Evolutionary conservation across 1,140 invertebrate species (phyloP).

Genomic region (Tachypleus tridentatus): DNA sequence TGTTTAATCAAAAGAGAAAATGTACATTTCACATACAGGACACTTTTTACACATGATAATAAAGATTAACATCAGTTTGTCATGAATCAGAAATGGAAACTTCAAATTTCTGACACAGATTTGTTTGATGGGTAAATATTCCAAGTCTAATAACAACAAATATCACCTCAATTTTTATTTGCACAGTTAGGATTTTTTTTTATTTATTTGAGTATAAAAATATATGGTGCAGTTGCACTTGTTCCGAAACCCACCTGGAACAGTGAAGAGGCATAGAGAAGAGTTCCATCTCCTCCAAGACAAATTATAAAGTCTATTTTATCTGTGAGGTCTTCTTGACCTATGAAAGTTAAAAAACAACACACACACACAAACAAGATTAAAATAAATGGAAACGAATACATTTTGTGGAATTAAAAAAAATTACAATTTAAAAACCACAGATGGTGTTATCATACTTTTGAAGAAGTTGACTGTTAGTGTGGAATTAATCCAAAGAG

Average conservation of each 20-base stretch:
- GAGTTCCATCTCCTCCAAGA: constrained; percentile 88
- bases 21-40: no score
- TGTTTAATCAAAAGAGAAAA: no score
- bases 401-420: constrained; percentile 1
- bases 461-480: neutral
- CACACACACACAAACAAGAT: no score
- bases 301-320: constrained; percentile 96
- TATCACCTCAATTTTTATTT: no score
- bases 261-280: constrained; percentile 84
- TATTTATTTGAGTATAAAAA: constrained; percentile 5
- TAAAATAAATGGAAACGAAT: constrained; percentile 6
- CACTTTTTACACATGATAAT: no score
- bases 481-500: no score
- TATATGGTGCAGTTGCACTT: constrained; percentile 2
- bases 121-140: no score
- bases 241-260: constrained; percentile 47
- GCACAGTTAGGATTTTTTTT: neutral
- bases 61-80: no score
- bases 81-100: no score
- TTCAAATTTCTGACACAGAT: no score
- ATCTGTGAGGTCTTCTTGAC: constrained; percentile 57
- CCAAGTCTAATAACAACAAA: no score
- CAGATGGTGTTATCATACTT: neutral
- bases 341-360: constrained; percentile 17
- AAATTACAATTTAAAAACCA: no score